Conservation (phyloP, 2,888 invertebrate species). For the Lithosia quadra region DNA sequence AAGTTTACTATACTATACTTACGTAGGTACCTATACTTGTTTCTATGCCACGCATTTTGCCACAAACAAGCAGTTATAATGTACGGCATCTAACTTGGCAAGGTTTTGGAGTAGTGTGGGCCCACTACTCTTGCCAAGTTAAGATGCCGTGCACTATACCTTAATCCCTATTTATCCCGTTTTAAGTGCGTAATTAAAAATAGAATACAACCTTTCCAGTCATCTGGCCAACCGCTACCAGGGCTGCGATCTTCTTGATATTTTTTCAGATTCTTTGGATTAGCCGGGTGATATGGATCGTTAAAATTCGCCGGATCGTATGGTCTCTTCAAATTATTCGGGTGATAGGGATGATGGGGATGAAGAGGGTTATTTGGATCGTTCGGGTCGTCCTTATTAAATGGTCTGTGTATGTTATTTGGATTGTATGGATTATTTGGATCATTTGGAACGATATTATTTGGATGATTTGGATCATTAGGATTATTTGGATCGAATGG, state of each 20-base stretch:
- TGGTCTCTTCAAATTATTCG: not conserved
- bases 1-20: no score
- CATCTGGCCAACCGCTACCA: conserved; percentile 14
- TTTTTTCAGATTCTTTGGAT: conserved; percentile 9
- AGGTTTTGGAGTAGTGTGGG: no score
- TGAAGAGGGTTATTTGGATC: conserved; percentile 9
- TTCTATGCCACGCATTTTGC: no score
- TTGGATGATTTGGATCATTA: conserved; percentile 10
- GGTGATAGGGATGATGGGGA: conserved; percentile 7
- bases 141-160: no score
- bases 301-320: conserved; percentile 3
- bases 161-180: no score
- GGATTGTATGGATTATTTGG: conserved; percentile 16
- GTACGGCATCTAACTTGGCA: no score
- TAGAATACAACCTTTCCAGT: not conserved
- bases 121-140: no score
- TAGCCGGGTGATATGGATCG: conserved; percentile 11
- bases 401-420: conserved; percentile 9
- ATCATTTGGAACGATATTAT: conserved; percentile 12
- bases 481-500: conserved; percentile 11
- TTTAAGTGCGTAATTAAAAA: no score
- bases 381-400: not conserved
- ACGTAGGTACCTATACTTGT: no score
- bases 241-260: conserved; percentile 8
- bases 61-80: no score